Evolutionary conservation across 2,113 vertebrate genomes (phyloP).

Genomic region (Phalacrocorax carbo): DNA sequence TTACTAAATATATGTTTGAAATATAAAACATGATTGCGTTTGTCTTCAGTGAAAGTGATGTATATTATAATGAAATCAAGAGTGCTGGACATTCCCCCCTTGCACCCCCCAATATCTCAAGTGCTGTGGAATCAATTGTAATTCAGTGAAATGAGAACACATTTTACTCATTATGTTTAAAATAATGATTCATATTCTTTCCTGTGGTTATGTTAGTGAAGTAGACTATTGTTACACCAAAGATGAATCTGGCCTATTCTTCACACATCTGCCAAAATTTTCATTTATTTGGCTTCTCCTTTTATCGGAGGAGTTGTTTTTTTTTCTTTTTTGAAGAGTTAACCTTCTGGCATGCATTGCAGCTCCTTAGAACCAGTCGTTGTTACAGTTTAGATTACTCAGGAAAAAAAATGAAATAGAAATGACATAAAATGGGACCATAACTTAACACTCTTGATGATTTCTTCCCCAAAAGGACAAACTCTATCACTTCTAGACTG

Average conservation of each 20-base stretch:
- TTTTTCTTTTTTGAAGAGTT: background rate
- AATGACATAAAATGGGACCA: background rate
- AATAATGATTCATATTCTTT: background rate
- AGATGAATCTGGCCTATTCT: background rate
- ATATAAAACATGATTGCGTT: background rate
- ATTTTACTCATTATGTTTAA: background rate
- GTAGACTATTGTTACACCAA: background rate
- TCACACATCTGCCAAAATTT: background rate
- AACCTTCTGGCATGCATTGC: background rate
- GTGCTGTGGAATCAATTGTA: background rate
- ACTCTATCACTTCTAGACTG: background rate
- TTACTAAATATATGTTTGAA: background rate
- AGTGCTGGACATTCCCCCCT: background rate
- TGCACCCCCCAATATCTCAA: background rate
- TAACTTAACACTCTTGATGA: background rate
- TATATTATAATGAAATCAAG: background rate
- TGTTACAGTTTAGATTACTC: background rate
- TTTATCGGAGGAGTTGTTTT: background rate
- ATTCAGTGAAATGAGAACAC: background rate
- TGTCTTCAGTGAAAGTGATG: background rate
- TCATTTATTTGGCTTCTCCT: background rate
- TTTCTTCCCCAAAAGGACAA: background rate
- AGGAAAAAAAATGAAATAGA: background rate
- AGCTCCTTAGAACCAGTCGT: background rate
- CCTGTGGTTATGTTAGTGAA: background rate